A percentile compares a stretch with the other conserved stretches of the same genome.
Evolutionary conservation across 2,797 vertebrate species (phyloP).

Genomic region (Amniataba percoides): DNA sequence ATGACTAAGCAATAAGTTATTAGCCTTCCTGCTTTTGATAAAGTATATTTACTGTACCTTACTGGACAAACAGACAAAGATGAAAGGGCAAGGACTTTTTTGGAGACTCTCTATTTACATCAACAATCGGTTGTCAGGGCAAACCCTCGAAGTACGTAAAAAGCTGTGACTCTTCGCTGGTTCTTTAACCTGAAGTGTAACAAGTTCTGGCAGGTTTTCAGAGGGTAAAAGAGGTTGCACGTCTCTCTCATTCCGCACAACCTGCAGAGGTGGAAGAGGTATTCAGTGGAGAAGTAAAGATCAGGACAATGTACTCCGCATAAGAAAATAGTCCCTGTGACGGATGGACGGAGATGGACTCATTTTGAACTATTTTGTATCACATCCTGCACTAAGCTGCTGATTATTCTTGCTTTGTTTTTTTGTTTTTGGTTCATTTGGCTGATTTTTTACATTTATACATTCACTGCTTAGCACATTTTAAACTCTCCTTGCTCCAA

Average conservation of each 20-base stretch:
- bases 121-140: conserved; percentile 2
- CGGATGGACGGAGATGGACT: too few relatives aligned
- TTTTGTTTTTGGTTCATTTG: not conserved
- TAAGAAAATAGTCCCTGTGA: too few relatives aligned
- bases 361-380: too few relatives aligned
- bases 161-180: not conserved
- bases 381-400: too few relatives aligned
- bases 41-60: not conserved
- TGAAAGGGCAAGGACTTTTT: conserved; percentile 20
- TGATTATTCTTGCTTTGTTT: too few relatives aligned
- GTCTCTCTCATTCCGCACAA: not conserved
- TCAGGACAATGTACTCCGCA: too few relatives aligned
- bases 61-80: not conserved
- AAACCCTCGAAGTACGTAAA: not conserved
- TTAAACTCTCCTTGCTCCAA: not conserved
- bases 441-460: not conserved
- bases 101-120: not conserved
- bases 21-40: not conserved
- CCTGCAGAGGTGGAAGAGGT: too few relatives aligned
- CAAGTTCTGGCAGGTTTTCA: conserved; percentile 19
- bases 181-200: not conserved
- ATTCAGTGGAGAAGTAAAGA: too few relatives aligned
- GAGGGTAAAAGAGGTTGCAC: not conserved
- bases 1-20: not conserved
- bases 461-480: not conserved